A percentile compares a stretch with the other conserved stretches of the same genome.
phyloP scores from a whole-genome alignment of 1,140 invertebrate genomes.

The Lordiphosa clarofinis region DNA sequence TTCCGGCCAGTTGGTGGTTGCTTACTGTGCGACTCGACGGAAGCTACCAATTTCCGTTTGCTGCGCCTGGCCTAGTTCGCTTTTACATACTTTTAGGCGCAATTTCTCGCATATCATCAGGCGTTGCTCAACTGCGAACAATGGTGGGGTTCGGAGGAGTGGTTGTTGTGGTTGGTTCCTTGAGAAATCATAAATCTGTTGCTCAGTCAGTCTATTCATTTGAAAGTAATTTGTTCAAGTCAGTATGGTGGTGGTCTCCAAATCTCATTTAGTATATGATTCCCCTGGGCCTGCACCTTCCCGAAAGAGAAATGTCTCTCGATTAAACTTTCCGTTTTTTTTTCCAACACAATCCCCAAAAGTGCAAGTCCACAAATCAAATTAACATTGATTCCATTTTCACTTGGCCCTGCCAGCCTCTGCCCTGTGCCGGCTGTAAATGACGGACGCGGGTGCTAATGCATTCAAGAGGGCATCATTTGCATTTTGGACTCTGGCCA shows the following conservation, averaged over 20 bases:
- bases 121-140: slow-evolving; percentile 18
- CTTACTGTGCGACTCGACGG: slow-evolving; percentile 29
- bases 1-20: slow-evolving; percentile 3
- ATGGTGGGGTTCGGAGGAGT: slow-evolving; percentile 5
- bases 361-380: too few species aligned
- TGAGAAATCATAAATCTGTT: slow-evolving; percentile 47
- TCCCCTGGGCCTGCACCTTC: too few species aligned
- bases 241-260: too few species aligned
- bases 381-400: too few species aligned
- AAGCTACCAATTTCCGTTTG: slow-evolving; percentile 65
- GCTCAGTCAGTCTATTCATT: slow-evolving; percentile 50
- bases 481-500: slow-evolving; percentile 51
- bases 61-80: slow-evolving; percentile 25
- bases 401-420: too few species aligned
- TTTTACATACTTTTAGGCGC: slow-evolving; percentile 36
- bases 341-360: too few species aligned
- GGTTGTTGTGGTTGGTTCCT: slow-evolving; percentile 7
- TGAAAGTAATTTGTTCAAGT: slow-evolving; percentile 68
- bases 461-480: slow-evolving; percentile 20
- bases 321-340: too few species aligned
- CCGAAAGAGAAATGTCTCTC: too few species aligned
- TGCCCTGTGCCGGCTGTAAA: too few species aligned
- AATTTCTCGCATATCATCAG: slow-evolving; percentile 43
- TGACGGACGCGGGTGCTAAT: too few species aligned
- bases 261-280: too few species aligned